Base-by-base conservation (phyloP, 2,797 vertebrate species). In the Pseudotriccus pelzelni region DNA sequence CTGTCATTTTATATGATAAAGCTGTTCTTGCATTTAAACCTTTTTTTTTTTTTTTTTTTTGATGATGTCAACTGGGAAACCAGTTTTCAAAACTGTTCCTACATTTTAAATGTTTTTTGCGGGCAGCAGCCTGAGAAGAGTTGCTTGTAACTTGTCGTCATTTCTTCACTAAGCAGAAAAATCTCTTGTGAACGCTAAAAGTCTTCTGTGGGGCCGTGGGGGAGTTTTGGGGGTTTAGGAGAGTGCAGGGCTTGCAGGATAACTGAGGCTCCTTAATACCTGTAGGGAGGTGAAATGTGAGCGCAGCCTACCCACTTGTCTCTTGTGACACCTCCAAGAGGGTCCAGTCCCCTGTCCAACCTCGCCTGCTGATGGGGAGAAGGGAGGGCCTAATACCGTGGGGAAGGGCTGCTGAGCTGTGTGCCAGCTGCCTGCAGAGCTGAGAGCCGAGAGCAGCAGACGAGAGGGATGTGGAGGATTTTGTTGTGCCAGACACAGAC, bases 221-320 rank as follows among this genome's bases (percentile, higher is more conserved):
- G 36, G 36, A 28, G 12, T 41, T 82, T 41, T 23, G 32, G 62
- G 49, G n/a, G 3, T 32, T 49, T 58, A 12, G 14, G 49, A 50
- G 28, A 62, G 9, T 0, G 0, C 2, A 5, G 53, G 23, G 11
- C 49, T 76, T 52, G 21, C 46, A 50, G 76, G 30, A 32, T 28
- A 47, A 1, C 27, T 32, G 41, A 17, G 64, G 27, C 3, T 77
- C 12, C 69, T 23, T n/a, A 27, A 7, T 14, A 22, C 4, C 18
- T 1, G 1, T 2, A 1, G 2, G 27, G 24, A 60, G 30, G 5
- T 19, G 23, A 28, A 34, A 28, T 1, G 14, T 28, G 67, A 44
- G 8, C 0, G 1, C 59, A 21, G 7, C 12, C 2, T 13, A 10
- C 50, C 43, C 3, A 0, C 1, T 27, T 32, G 41, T 23, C 30